These are phyloP conservation scores for Apeira syringaria DNA, from an alignment of 2,888 invertebrate genomes.

Conservation along the genomic window DNA sequence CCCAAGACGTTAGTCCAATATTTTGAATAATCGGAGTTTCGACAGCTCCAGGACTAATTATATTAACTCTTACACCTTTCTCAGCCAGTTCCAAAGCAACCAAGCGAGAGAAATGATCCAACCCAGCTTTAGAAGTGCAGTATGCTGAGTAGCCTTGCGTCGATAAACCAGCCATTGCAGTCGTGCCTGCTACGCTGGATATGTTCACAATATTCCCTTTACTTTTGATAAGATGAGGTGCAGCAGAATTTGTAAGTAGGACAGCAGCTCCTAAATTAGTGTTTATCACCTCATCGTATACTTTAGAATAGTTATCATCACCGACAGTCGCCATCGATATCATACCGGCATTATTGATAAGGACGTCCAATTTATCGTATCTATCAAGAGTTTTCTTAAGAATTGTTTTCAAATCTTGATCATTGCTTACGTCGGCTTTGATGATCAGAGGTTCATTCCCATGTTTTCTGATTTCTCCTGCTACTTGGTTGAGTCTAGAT, in stretches of 20 bases:
- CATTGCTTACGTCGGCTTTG: slow-evolving; percentile 41
- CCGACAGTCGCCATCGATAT: slow-evolving; percentile 1
- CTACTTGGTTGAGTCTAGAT: slow-evolving; percentile 30
- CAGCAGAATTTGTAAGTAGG: slow-evolving; percentile 33
- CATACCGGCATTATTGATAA: slow-evolving; percentile 48
- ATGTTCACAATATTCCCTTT: slow-evolving; percentile 47
- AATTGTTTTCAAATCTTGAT: slow-evolving; percentile 34
- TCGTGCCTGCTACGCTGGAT: slow-evolving; percentile 39
- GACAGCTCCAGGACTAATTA: slow-evolving; percentile 40
- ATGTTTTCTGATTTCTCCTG: slow-evolving; percentile 9
- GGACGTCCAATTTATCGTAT: slow-evolving; percentile 43
- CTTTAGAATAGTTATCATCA: slow-evolving; percentile 8
- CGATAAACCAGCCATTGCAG: slow-evolving; percentile 36
- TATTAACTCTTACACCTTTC: slow-evolving; percentile 85
- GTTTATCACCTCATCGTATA: slow-evolving; percentile 5
- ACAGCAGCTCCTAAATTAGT: slow-evolving; percentile 4
- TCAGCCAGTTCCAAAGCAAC: slow-evolving; percentile 86
- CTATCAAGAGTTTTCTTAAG: slow-evolving; percentile 36
- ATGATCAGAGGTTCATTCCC: slow-evolving; percentile 35
- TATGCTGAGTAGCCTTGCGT: neutral
- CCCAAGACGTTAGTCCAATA: slow-evolving; percentile 26
- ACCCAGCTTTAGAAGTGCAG: slow-evolving; percentile 39
- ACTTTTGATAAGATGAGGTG: slow-evolving; percentile 36
- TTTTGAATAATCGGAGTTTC: slow-evolving; percentile 72
- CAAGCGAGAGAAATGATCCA: slow-evolving; percentile 42